Base-by-base conservation (phyloP, 1,140 invertebrate genomes). In the Neuroterus valhalla region DNA sequence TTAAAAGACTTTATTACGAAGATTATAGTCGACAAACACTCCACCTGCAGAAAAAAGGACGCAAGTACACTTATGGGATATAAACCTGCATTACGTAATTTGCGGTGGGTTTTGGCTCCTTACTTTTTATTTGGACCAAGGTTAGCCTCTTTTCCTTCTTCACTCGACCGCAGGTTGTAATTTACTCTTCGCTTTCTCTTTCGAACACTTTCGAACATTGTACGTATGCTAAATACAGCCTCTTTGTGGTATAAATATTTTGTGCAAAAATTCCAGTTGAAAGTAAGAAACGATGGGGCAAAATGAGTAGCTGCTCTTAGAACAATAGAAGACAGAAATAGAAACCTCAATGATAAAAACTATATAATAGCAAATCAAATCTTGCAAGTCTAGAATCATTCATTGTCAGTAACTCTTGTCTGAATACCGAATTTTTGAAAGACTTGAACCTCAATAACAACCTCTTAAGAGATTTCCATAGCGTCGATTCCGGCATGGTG, bases 151-250 rank as follows among this genome's bases (percentile, higher is more conserved):
- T 62, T 62, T 62, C 55, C 12, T 38, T 62, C 23, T 23, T 38
- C 55, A 14, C 55, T 38, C 31, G 31, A 62, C 55, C 55, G 55
- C 55, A 62, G 55, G 21, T 62, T 62, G 11, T 62, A 62, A 15
- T 62, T 62, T 62, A 62, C 55, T 62, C 12, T 62, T 31, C 55
- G 55, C 55, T 62, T 62, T 62, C 55, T 62, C 55, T 62, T 62
- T 62, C 55, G 55, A 62, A 62, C 55, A 62, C 55, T 62, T 62
- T 62, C 55, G 26, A 62, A 48, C 46, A 48, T 48, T 48, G 17
- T 48, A 4, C 23, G 11, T 55, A 62, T 62, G 55, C 26, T n/a
- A 62, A 23, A 62, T 62, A 23, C 55, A 62, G 15, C 26, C 55
- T 38, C 52, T 55, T 55, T 31, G 52, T 26, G 11, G 26, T 21